These are phyloP conservation scores for Brachycybe producta DNA, from an alignment of 2,888 invertebrate species.

Conservation along the genomic window DNA sequence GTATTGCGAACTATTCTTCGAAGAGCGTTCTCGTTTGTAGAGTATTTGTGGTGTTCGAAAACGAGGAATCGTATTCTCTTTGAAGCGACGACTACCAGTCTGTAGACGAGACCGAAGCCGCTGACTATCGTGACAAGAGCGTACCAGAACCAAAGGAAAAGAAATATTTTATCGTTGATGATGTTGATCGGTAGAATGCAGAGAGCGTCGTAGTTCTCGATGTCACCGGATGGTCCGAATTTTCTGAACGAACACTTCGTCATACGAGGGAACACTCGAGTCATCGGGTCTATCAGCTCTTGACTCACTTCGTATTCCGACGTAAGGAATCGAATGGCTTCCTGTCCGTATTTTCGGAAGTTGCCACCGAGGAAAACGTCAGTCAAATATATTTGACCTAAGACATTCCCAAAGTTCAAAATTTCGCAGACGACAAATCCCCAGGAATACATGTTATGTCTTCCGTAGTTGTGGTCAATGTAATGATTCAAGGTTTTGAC, in stretches of 20 bases:
- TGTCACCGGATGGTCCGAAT: conserved; percentile 28
- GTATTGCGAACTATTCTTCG: no score
- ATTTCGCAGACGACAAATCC: conserved; percentile 28
- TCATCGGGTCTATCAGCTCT: conserved; percentile 27
- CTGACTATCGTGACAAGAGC: conserved; percentile 26
- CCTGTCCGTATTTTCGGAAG: conserved; percentile 26
- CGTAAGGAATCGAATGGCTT: conserved; percentile 25
- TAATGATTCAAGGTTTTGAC: conserved; percentile 25
- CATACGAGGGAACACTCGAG: conserved; percentile 26
- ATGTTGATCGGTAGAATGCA: conserved; percentile 31
- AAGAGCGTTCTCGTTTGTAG: no score
- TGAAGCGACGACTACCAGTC: conserved; percentile 50
- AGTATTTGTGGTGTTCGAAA: no score
- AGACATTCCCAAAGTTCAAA: conserved; percentile 28
- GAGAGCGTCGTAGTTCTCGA: conserved; percentile 28
- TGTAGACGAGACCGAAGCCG: conserved; percentile 41
- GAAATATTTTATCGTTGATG: conserved; percentile 28
- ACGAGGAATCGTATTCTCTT: conserved; percentile 68
- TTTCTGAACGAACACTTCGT: conserved; percentile 29
- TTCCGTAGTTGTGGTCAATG: conserved; percentile 24
- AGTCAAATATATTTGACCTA: conserved; percentile 28
- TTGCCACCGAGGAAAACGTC: conserved; percentile 28
- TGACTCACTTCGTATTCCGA: conserved; percentile 23
- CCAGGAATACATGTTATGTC: conserved; percentile 26
- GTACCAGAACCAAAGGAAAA: conserved; percentile 26